Base-by-base conservation (phyloP, 1,140 invertebrate genomes). In the Drosophila arawakana region DNA sequence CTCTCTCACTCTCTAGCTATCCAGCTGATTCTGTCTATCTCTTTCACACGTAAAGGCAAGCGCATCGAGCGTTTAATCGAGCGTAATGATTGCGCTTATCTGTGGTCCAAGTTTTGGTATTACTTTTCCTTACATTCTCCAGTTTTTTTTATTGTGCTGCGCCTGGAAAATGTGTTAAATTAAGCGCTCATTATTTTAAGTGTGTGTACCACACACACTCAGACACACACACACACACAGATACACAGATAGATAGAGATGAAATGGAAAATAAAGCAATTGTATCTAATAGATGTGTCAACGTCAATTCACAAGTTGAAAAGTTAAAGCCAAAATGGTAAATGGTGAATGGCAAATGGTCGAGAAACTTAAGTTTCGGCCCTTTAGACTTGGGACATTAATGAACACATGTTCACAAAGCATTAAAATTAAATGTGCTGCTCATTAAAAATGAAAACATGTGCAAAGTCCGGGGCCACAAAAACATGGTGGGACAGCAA, bases 121-220 rank as follows among this genome's bases (percentile, higher is more conserved):
- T 43, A 70, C 54, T 21, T 74, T 67, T 49, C 13, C 37, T 30
- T 57, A 58, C 11, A n/a, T 39, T 43, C 10, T 30, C 13, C 9
- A 41, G 43, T 52, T 18, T 47, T 62, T 63, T 46, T 18, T 35
- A 35, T 49, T 9, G 50, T 13, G 46, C 44, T 25, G 30, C 11
- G 25, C 13, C 13, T 65, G 57, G 49, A 70, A 84, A 88, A 88
- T 84, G 80, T 89, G 80, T 72, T 73, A 89, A 88, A 88, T 88
- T 78, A 89, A 84, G 84, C 78, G 81, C 80, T 89, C 84, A 89
- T 89, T 89, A 89, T 89, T 89, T 89, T 81, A 89, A 89, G 85
- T 89, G 80, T 76, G 60, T 62, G 52, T 43, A 39, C 25, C 25
- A 54, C 49, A 54, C 47, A 70, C 18, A 49, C 43, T 34, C 7